A percentile compares a stretch with the other conserved stretches of the same genome.
Conservation (phyloP, 1,140 invertebrate species). For the Paralvinella palmiformis region DNA sequence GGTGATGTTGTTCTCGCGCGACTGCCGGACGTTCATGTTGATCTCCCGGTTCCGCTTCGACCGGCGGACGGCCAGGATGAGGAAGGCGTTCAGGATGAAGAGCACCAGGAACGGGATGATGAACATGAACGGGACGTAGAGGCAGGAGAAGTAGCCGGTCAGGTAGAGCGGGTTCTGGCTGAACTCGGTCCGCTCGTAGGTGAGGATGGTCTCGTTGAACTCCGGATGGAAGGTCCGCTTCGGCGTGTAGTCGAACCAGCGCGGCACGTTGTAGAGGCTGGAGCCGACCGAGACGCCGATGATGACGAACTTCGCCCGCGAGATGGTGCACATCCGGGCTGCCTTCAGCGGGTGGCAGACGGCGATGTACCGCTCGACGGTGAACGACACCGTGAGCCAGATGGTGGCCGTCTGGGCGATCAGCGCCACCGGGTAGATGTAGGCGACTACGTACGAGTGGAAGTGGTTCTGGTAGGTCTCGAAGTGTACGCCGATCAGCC, state of each 20-base stretch:
- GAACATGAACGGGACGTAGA: conserved; percentile 88
- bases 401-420: conserved; percentile 85
- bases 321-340: conserved; percentile 82
- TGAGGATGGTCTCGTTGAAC: conserved; percentile 41
- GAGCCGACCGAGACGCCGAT: conserved; percentile 75
- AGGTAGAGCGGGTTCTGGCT: conserved; percentile 70
- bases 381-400: conserved; percentile 91
- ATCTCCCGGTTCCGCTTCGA: conserved; percentile 36
- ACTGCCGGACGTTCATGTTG: conserved; percentile 45
- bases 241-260: conserved; percentile 52
- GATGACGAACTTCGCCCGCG: conserved; percentile 77
- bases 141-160: conserved; percentile 78
- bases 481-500: conserved; percentile 60
- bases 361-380: conserved; percentile 90
- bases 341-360: conserved; percentile 89
- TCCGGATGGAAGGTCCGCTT: conserved; percentile 1
- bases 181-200: conserved; percentile 63
- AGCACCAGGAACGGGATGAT: conserved; percentile 78
- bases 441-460: conserved; percentile 72
- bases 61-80: conserved; percentile 59
- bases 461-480: conserved; percentile 65
- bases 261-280: conserved; percentile 78
- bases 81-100: conserved; percentile 79
- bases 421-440: conserved; percentile 78
- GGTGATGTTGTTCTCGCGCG: conserved; percentile 53